These are phyloP conservation scores for Drosophila birchii DNA, from an alignment of 2,888 invertebrate genomes.

Conservation along the genomic window DNA sequence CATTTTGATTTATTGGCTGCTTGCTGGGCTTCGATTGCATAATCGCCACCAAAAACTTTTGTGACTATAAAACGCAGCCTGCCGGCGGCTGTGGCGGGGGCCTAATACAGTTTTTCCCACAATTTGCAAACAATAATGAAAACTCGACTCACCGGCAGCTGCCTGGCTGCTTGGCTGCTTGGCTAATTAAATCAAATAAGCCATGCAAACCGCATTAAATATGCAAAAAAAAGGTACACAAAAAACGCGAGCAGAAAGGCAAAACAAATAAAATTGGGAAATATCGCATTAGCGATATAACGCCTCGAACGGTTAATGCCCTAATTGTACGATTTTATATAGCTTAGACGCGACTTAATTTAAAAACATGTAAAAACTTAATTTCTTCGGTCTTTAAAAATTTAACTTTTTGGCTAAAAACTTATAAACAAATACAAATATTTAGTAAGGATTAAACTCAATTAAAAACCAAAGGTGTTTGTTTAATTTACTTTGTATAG, in stretches of 20 bases:
- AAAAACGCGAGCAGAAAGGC: slow-evolving; percentile 40
- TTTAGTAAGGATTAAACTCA: too few relatives aligned
- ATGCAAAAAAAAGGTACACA: slow-evolving; percentile 42
- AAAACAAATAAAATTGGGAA: slow-evolving; percentile 46
- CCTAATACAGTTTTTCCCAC: slow-evolving; percentile 72
- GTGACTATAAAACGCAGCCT: slow-evolving; percentile 67
- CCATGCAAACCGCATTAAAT: slow-evolving; percentile 60
- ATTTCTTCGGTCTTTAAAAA: not conserved
- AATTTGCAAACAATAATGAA: slow-evolving; percentile 81
- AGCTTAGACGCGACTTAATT: not conserved
- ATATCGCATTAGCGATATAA: slow-evolving; percentile 25
- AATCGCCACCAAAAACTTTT: slow-evolving; percentile 47
- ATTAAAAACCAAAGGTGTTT: too few relatives aligned
- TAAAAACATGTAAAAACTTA: not conserved
- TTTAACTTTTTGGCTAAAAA: not conserved
- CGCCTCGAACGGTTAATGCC: slow-evolving; percentile 38
- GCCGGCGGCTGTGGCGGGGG: slow-evolving; percentile 41
- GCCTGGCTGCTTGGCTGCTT: slow-evolving; percentile 17
- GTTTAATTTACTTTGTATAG: too few relatives aligned
- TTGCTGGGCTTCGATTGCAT: slow-evolving; percentile 70
- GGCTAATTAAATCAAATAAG: slow-evolving; percentile 73
- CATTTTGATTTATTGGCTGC: slow-evolving; percentile 78
- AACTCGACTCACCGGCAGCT: slow-evolving; percentile 43
- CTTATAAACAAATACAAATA: not conserved
- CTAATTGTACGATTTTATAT: slow-evolving; percentile 3